Evolutionary conservation across 2,797 vertebrate genomes (phyloP), one percentile per base, ranked within the genome.

Genomic region (Otus scops): DNA sequence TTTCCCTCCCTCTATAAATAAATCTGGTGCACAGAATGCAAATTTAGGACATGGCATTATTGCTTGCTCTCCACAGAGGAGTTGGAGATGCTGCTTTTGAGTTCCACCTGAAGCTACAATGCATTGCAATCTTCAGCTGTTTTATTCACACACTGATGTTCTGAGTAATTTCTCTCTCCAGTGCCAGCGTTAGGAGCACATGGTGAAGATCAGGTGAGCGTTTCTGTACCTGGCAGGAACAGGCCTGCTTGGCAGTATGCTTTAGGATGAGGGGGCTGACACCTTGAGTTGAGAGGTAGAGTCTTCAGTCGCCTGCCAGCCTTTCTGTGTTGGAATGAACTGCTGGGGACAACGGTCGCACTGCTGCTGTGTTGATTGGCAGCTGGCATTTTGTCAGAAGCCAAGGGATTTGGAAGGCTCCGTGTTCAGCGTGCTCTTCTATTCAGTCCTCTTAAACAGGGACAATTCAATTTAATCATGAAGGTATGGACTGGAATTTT

Each of bases 321-420:
- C 54, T 71, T 79, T 59, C 41, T 36, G 34, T 20, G 0, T 36
- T 24, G 38, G 45, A 56, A 9, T 19, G 45, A 34, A 14, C 18
- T 53, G 16, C 74, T 34, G 47, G 73, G 56, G 60, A 67, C 14
- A 2, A 26, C 27, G 21, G 34, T 45, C 27, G 56, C 17, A 5
- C 16, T 0, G 0, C 22, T 59, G 59, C 39, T 67, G 43, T 0
- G 0, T 3, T 36, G 17, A 8, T 23, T 50, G 60, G n/a, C 38
- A 57, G 1, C 20, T 38, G 27, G 18, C 7, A 6, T 84, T 88
- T 91, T 86, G 59, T 73, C 22, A 45, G 83, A 43, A 78, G n/a
- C 47, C 1, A 10, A 48, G 26, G 57, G 60, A 10, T 70, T 70
- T 61, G 26, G 34, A 68, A 83, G 53, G 6, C 38, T 76, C n/a